Base-by-base conservation (phyloP, 2,113 vertebrate genomes). In the Archocentrus centrarchus region DNA sequence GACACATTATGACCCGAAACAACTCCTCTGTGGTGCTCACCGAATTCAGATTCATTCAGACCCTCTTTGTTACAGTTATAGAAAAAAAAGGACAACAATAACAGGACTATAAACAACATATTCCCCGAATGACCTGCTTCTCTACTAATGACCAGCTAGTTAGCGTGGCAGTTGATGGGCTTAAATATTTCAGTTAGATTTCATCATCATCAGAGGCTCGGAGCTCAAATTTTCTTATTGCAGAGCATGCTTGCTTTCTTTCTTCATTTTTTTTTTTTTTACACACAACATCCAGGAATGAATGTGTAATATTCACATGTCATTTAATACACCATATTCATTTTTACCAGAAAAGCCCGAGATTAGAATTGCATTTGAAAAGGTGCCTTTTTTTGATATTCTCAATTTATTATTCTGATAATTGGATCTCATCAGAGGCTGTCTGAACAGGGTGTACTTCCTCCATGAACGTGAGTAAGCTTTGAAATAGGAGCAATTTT, bases 121-220 rank as follows among this genome's bases (percentile, higher is more conserved):
- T 30, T 66, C 20, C 50, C 60, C 60, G 79, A 17, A 32, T 47
- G 7, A 11, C 47, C 32, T 27, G 3, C 32, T 55, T 73, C 17
- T 44, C 14, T 10, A 22, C 11, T 59, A 57, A 83, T 80, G 44
- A 53, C 2, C 1, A 0, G 47, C 44, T 63, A 64, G 75, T 77
- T 62, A 44, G 57, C 58, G 37, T 68, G 35, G 62, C 11, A 35
- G 57, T 20, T 2, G 1, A 61, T 59, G n/a, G 18, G 6, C 11
- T 58, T 55, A 59, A 76, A 50, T 80, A 32, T 86, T 84, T 86
- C 88, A 75, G 53, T n/a, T 53, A 58, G 53, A 77, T 84, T 86
- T 70, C 66, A 70, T 86, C 80, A 77, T 80, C 70, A 60, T 68
- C 35, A 77, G 24, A 77, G 7, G 64, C 63, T 75, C 64, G 62